Conservation (phyloP, 2,888 invertebrate species). For the Deilephila elpenor region DNA sequence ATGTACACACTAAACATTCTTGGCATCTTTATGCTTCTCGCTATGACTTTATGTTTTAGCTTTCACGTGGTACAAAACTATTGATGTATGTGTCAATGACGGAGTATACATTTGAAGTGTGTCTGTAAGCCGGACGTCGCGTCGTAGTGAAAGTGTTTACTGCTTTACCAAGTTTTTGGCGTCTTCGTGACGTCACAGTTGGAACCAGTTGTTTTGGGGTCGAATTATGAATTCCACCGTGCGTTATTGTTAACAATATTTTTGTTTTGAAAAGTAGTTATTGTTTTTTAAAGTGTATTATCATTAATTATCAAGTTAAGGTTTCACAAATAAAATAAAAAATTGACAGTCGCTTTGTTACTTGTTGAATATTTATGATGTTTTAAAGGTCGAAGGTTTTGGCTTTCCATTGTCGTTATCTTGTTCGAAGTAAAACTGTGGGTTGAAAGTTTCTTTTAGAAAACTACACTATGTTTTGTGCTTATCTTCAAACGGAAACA, state of each 20-base stretch:
- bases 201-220: slow-evolving; percentile 20
- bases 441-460: neutral
- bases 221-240: neutral
- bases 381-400: neutral
- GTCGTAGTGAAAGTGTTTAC: slow-evolving; percentile 31
- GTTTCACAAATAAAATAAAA: too few species aligned
- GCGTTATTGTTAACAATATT: neutral
- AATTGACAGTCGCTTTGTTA: neutral
- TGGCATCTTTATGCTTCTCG: neutral
- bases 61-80: neutral
- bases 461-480: too few species aligned
- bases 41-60: neutral
- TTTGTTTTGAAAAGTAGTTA: neutral
- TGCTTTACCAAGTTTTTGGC: slow-evolving; percentile 22
- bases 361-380: neutral
- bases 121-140: slow-evolving; percentile 18
- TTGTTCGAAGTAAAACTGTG: neutral
- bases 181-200: slow-evolving; percentile 7
- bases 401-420: neutral
- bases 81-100: slow-evolving; percentile 1
- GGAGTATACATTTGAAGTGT: slow-evolving; percentile 15
- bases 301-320: neutral
- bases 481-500: too few species aligned
- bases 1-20: neutral
- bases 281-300: neutral